phyloP scores from a whole-genome alignment of 2,113 vertebrate genomes.

The Larimichthys polyactis region DNA sequence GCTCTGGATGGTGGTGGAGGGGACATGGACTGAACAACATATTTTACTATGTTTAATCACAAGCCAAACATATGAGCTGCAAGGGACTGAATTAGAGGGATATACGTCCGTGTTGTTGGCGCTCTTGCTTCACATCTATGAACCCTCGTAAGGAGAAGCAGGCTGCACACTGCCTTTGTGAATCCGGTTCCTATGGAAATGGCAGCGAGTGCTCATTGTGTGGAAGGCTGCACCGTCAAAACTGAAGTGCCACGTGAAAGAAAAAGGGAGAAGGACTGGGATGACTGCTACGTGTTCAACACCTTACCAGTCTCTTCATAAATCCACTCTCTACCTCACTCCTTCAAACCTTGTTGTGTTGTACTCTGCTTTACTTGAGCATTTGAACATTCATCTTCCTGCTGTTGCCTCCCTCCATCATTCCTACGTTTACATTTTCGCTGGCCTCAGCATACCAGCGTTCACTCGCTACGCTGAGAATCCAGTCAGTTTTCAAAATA shows the following conservation, averaged over 20 bases:
- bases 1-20: not conserved
- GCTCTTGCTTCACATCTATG: constrained; percentile 19
- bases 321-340: not conserved
- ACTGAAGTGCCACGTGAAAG: constrained; percentile 15
- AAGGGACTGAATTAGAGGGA: constrained; percentile 32
- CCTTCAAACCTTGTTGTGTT: not conserved
- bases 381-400: no score
- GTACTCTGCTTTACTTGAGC: not conserved
- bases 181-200: constrained; percentile 57
- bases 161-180: constrained; percentile 23
- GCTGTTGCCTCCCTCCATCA: no score
- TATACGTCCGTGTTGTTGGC: constrained; percentile 54
- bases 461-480: not conserved
- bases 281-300: constrained; percentile 2
- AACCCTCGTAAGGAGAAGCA: constrained; percentile 29
- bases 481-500: no score
- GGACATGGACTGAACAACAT: constrained; percentile 5
- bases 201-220: not conserved
- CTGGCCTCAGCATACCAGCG: not conserved
- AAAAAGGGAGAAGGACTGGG: constrained; percentile 36
- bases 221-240: constrained; percentile 3
- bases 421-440: no score
- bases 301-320: not conserved
- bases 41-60: constrained; percentile 33
- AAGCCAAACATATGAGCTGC: constrained; percentile 19